Evolutionary conservation across 2,113 vertebrate species (phyloP).

Genomic region (Eleginops maclovinus): DNA sequence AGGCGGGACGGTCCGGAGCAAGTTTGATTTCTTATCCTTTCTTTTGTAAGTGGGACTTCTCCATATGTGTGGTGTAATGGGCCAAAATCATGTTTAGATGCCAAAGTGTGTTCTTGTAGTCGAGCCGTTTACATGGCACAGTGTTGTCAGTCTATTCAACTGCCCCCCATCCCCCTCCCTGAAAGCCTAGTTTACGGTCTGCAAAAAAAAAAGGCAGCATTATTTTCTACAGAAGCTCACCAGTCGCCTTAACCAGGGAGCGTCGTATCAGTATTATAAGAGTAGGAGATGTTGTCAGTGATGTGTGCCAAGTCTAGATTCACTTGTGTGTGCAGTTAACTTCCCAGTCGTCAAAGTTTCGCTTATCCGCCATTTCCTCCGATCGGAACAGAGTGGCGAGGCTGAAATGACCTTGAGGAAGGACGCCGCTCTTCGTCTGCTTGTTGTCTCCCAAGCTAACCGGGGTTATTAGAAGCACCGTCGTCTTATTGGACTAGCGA

Average conservation of each 20-base stretch:
- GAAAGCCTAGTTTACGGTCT: slow-evolving; percentile 78
- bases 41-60: slow-evolving; percentile 38
- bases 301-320: slow-evolving; percentile 68
- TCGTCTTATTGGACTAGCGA: slow-evolving; percentile 72
- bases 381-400: slow-evolving; percentile 15
- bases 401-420: slow-evolving; percentile 27
- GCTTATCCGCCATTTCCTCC: slow-evolving; percentile 54
- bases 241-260: slow-evolving; percentile 84
- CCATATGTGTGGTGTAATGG: slow-evolving; percentile 53
- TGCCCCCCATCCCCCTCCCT: slow-evolving; percentile 70
- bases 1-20: slow-evolving; percentile 35
- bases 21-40: neutral
- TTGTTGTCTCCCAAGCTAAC: slow-evolving; percentile 69
- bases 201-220: slow-evolving; percentile 76
- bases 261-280: slow-evolving; percentile 66
- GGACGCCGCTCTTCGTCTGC: slow-evolving; percentile 35
- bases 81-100: slow-evolving; percentile 77
- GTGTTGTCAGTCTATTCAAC: slow-evolving; percentile 75
- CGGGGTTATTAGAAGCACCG: slow-evolving; percentile 68
- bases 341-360: slow-evolving; percentile 34
- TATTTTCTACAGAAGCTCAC: slow-evolving; percentile 83
- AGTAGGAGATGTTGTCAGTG: slow-evolving; percentile 67
- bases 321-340: slow-evolving; percentile 59
- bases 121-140: slow-evolving; percentile 79
- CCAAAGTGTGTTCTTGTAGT: slow-evolving; percentile 79